Evolutionary conservation across 2,888 invertebrate species (phyloP), one percentile per base, ranked within the genome.

Genomic region (Eupithecia inturbata): DNA sequence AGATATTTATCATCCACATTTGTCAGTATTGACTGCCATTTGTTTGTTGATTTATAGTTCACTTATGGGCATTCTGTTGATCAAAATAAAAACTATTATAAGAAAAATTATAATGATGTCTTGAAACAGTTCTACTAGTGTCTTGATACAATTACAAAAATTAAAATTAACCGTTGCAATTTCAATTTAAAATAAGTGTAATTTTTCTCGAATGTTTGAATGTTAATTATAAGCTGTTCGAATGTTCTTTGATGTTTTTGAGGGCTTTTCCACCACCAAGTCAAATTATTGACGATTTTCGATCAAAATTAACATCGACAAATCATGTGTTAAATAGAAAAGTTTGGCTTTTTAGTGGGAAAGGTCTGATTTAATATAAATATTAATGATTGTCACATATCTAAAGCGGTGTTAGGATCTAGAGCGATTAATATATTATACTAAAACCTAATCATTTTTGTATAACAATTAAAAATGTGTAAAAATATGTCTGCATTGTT

Each of bases 401-500:
- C 75, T 68, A 64, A 60, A 57, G 26, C n/a, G 39, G 14, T 67
- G 68, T 75, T 68, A 39, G 66, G 2, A 66, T 39, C 16, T 71
- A 28, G 64, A 71, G 64, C 68, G 67, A 28, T 69, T 57, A 49
- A 66, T 62, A 26, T 60, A 41, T 49, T 57, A 41, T 45, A 62
- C 41, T 70, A 49, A 62, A 62, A 49, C 14, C 49, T 33, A 70
- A 70, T 67, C 14, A 33, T 63, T 63, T 63, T 68, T 57, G 60
- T 72, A 45, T 60, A 67, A 67, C 19, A 60, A 67, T 28, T 63
- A 53, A 77, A 74, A 74, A 71, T 74, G 67, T 74, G 74, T 79
- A 77, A 72, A 72, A 73, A 74, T 76, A 77, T 73, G 77, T 79
- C 77, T 74, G 76, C 75, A 63, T 72, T 74, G 72, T 72, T 79